These are phyloP conservation scores for Acronicta psi DNA, from an alignment of 2,888 invertebrate species.

Conservation along the genomic window DNA sequence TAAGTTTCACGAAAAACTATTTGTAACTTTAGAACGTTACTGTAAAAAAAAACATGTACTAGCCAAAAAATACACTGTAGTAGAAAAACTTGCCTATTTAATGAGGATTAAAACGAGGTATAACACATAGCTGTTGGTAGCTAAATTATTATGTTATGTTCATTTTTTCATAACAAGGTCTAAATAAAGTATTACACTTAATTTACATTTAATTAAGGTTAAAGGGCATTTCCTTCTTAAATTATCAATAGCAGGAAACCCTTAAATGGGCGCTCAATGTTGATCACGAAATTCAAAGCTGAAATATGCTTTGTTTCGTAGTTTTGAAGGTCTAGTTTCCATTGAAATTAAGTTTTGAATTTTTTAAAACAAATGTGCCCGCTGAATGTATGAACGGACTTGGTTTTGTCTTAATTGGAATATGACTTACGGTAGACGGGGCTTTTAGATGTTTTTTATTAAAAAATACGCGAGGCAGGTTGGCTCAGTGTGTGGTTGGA, in stretches of 20 bases:
- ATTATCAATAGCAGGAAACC: constrained; percentile 67
- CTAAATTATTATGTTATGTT: too few species aligned
- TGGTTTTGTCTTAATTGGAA: constrained; percentile 27
- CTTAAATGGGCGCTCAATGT: constrained; percentile 56
- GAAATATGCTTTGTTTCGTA: constrained; percentile 1
- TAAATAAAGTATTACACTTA: constrained; percentile 11
- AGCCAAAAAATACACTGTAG: too few species aligned
- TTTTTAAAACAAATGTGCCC: constrained; percentile 12
- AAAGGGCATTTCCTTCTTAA: constrained; percentile 62
- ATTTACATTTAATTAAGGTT: constrained; percentile 10
- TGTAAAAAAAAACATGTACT: too few species aligned
- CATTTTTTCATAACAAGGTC: neutral
- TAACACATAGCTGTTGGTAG: too few species aligned
- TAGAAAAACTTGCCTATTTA: too few species aligned
- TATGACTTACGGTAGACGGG: constrained; percentile 9
- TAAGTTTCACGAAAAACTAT: too few species aligned
- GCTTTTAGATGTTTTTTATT: neutral
- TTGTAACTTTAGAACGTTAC: too few species aligned
- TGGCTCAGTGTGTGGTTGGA: neutral
- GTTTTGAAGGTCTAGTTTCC: neutral
- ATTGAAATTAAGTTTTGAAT: neutral
- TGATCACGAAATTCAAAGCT: neutral
- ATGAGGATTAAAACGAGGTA: too few species aligned
- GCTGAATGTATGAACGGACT: constrained; percentile 7
- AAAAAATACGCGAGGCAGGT: neutral